Base-by-base conservation (phyloP, 1,140 invertebrate species). In the Phenacoccus solenopsis region DNA sequence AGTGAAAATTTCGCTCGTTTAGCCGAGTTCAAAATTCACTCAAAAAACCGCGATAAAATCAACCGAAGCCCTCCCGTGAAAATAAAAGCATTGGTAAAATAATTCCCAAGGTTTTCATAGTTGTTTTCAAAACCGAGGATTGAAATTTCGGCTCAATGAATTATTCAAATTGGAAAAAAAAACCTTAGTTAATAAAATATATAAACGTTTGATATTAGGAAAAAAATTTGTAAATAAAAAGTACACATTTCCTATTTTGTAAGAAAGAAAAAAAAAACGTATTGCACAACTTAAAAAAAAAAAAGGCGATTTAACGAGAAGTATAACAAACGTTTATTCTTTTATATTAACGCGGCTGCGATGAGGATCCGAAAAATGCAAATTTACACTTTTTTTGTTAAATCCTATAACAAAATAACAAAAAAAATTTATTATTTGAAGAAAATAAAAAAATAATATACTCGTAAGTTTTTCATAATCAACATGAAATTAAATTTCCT, bases 211-310 rank as follows among this genome's bases (percentile, higher is more conserved):
- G 38, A 49, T 32, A 32, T 7, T 32, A 32, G 30, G 13, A 32
- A 49, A 49, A 49, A 49, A 49, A 2, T 9, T 49, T 49, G 38
- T 49, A 49, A 49, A 49, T 49, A 49, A 49, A 49, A 49, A 49
- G 38, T 49, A 49, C 38, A 49, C 38, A 49, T 9, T 49, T 49
- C 38, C 38, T 49, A 49, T 49, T 49, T 49, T 16, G 20, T 49
- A 49, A 49, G 38, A 49, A 49, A 32, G 30, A 32, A 32, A 32
- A 49, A 49, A 49, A 49, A 49, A n/a, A n/a, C n/a, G n/a, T 16
- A 49, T 49, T 49, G 38, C 38, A 49, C 38, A 49, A 49, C 38
- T 49, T 49, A 49, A 49, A 49, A 49, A 49, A 49, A 49, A 49
- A 49, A 49, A 49, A 49, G 38, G 38, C 38, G 38, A 16, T 49